Base-by-base conservation (phyloP, 2,797 vertebrate genomes). In the Graptemys geographica region DNA sequence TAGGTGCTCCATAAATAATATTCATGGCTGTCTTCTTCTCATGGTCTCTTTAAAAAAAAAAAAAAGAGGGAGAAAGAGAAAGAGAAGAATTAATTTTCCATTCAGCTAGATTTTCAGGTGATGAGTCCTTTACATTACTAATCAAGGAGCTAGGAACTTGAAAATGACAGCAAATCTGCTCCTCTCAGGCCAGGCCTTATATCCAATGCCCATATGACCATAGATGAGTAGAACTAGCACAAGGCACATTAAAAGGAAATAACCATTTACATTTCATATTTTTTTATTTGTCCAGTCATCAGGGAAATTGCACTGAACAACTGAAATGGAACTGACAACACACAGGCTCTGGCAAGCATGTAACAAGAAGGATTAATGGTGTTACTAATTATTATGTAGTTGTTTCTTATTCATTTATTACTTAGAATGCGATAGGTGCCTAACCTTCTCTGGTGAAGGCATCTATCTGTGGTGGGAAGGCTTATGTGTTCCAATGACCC, bases 1-100 rank as follows among this genome's bases (percentile, higher is more conserved):
- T 98, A 98, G 97, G 97, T 97, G 97, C 96, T 97, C 97, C 96
- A 98, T 98, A 98, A 98, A 98, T 98, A 98, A 98, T 97, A 97
- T 96, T 98, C 97, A 97, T 97, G 83, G 90, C 95, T 51, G 27
- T 96, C 96, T 89, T 97, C 96, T 98, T 97, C 97, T 97, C 87
- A 47, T 76, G 16, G 83, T 84, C 87, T 62, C 87, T 90, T 83
- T 78, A 27, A 12, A 41, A 37, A 4, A 27, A 12, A 12, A 62
- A 53, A 87, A 41, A 62, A 7, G 21, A 69, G 49, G 3, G 80
- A 53, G 84, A 76, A 53, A 90, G 80, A 53, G 84, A 76, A 53
- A 90, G 87, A 96, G 94, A 91, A 87, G 83, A 95, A 97, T 97
- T 90, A 1, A 0, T 19, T 92, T 87, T 79, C 44, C 49, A 59